Percentiles rank a stretch among this genome's conserved stretches.
phyloP scores from a whole-genome alignment of 2,113 vertebrate species.

The Psittacula cyanocephala region DNA sequence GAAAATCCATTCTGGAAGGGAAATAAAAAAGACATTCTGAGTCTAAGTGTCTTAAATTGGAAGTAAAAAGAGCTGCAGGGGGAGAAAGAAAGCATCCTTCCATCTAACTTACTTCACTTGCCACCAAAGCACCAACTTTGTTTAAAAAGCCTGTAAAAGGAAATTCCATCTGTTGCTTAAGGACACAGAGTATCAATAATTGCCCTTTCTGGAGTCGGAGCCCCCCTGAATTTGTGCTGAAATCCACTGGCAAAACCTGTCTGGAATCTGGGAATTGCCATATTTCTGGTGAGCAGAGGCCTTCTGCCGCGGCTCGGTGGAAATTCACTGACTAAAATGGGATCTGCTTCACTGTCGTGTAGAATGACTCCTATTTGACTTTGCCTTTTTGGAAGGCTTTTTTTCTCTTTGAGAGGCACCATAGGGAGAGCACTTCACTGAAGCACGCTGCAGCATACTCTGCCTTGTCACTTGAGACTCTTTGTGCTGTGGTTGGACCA shows the following conservation, averaged over 20 bases:
- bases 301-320: slow-evolving; percentile 7
- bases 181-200: neutral
- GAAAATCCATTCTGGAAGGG: neutral
- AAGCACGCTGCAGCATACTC: slow-evolving; percentile 40
- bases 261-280: neutral
- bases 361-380: slow-evolving; percentile 37
- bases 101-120: neutral
- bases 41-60: neutral
- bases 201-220: neutral
- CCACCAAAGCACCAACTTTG: neutral
- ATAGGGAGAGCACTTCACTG: slow-evolving; percentile 25
- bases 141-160: neutral
- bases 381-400: neutral
- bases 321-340: slow-evolving; percentile 45
- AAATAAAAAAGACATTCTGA: neutral
- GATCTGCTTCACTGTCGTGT: neutral
- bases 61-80: neutral
- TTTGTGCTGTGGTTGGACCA: neutral
- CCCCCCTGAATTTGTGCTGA: neutral
- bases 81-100: neutral
- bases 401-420: slow-evolving; percentile 9
- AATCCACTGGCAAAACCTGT: neutral
- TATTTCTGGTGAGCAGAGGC: neutral
- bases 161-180: neutral
- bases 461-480: neutral